A percentile compares a stretch with the other conserved stretches of the same genome.
These are phyloP conservation scores for Rhyacophila evoluta DNA, from an alignment of 2,888 invertebrate genomes.

Conservation along the genomic window DNA sequence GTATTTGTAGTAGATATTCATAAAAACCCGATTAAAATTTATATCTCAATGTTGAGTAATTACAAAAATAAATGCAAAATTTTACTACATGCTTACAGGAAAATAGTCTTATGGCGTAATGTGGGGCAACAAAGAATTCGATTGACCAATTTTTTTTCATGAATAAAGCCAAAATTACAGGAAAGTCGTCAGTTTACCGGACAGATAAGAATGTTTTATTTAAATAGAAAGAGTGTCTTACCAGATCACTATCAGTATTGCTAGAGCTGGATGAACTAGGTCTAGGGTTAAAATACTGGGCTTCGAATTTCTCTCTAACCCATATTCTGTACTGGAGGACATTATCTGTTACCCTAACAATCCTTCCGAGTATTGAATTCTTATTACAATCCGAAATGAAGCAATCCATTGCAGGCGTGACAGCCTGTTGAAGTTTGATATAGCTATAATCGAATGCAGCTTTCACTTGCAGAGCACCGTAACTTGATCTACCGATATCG, in stretches of 20 bases:
- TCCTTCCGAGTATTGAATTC: slow-evolving; percentile 85
- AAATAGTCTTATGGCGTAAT: too few relatives aligned
- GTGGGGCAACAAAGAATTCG: too few relatives aligned
- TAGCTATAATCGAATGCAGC: slow-evolving; percentile 98
- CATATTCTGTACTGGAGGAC: slow-evolving; percentile 76
- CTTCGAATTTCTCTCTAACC: slow-evolving; percentile 61
- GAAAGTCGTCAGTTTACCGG: not conserved
- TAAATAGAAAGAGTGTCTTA: too few relatives aligned
- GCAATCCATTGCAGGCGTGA: slow-evolving; percentile 63
- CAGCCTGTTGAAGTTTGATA: slow-evolving; percentile 83
- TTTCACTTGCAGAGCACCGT: slow-evolving; percentile 89
- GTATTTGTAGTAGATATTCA: too few relatives aligned
- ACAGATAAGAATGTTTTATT: too few relatives aligned
- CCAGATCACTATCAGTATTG: slow-evolving; percentile 59
- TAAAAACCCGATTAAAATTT: not conserved
- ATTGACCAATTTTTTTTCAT: too few relatives aligned
- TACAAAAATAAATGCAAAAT: too few relatives aligned
- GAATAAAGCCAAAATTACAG: not conserved
- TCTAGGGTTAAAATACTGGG: slow-evolving; percentile 39
- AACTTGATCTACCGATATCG: slow-evolving; percentile 97
- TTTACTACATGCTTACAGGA: too few relatives aligned
- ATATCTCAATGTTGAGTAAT: too few relatives aligned
- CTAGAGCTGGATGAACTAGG: slow-evolving; percentile 43
- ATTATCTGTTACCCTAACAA: slow-evolving; percentile 94
- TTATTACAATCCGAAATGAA: slow-evolving; percentile 60